These are phyloP conservation scores for Olivierus martensii DNA, from an alignment of 1,140 invertebrate species.

Conservation along the genomic window DNA sequence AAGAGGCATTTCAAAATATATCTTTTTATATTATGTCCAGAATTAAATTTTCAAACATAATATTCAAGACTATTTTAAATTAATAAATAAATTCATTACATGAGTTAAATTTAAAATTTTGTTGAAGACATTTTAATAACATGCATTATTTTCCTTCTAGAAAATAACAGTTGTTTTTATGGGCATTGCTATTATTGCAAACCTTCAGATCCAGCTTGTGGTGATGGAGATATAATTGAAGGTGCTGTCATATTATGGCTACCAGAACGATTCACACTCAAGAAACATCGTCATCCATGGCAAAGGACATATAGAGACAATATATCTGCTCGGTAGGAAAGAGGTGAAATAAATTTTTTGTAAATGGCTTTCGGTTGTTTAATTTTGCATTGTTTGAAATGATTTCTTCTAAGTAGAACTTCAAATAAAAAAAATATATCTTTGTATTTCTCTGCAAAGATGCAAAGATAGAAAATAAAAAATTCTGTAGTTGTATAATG, in stretches of 20 bases:
- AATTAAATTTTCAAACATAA: too few relatives aligned
- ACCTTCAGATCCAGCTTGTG: conserved; percentile 64
- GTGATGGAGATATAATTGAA: conserved; percentile 48
- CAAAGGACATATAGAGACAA: conserved; percentile 67
- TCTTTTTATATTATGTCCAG: too few relatives aligned
- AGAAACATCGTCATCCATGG: conserved; percentile 68
- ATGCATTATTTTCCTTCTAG: conserved; percentile 12
- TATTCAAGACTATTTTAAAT: too few relatives aligned
- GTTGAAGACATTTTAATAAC: too few relatives aligned
- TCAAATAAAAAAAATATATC: too few relatives aligned
- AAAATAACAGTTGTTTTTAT: conserved; percentile 56
- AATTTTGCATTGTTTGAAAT: not conserved
- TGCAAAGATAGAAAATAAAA: too few relatives aligned
- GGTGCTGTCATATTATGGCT: conserved; percentile 74
- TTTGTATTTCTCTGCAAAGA: too few relatives aligned
- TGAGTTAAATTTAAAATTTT: too few relatives aligned
- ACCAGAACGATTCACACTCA: conserved; percentile 46
- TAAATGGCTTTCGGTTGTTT: not conserved
- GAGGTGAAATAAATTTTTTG: not conserved
- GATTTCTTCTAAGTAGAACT: too few relatives aligned
- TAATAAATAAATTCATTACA: too few relatives aligned
- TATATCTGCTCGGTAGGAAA: conserved; percentile 42
- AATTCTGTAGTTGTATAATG: too few relatives aligned
- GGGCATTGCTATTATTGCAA: conserved; percentile 82
- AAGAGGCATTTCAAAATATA: too few relatives aligned